Percentiles rank a stretch among this genome's conserved stretches.
Conservation (phyloP, 2,888 invertebrate genomes). For the Ariolimax columbianus region DNA sequence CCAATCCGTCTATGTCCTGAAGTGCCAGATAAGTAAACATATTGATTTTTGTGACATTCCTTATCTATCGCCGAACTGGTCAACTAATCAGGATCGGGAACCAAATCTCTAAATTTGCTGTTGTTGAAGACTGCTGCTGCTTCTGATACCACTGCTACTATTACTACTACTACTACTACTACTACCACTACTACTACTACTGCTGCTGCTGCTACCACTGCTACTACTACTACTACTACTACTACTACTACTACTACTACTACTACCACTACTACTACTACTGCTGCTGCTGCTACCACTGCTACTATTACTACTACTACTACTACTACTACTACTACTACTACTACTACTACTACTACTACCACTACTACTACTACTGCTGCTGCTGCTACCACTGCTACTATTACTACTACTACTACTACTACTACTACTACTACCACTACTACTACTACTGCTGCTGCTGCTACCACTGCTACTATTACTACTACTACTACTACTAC, state of each 20-base stretch:
- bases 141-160: slow-evolving; percentile 12
- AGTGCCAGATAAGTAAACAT: too few relatives aligned
- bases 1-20: too few relatives aligned
- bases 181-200: slow-evolving; percentile 15
- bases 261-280: slow-evolving; percentile 15
- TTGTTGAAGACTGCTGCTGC: too few relatives aligned
- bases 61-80: too few relatives aligned
- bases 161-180: slow-evolving; percentile 16
- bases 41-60: too few relatives aligned
- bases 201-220: slow-evolving; percentile 8
- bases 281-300: not conserved
- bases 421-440: slow-evolving; percentile 8
- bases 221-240: slow-evolving; percentile 23
- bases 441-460: not conserved
- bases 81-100: too few relatives aligned
- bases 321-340: not conserved
- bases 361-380: not conserved
- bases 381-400: not conserved
- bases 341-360: slow-evolving; percentile 17
- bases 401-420: slow-evolving; percentile 8
- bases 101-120: too few relatives aligned
- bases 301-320: slow-evolving; percentile 19
- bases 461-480: not conserved
- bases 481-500: too few relatives aligned
- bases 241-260: slow-evolving; percentile 25